A percentile compares a stretch with the other conserved stretches of the same genome.
Evolutionary conservation across 2,797 vertebrate species (phyloP).

Genomic region (Nannoperca australis): DNA sequence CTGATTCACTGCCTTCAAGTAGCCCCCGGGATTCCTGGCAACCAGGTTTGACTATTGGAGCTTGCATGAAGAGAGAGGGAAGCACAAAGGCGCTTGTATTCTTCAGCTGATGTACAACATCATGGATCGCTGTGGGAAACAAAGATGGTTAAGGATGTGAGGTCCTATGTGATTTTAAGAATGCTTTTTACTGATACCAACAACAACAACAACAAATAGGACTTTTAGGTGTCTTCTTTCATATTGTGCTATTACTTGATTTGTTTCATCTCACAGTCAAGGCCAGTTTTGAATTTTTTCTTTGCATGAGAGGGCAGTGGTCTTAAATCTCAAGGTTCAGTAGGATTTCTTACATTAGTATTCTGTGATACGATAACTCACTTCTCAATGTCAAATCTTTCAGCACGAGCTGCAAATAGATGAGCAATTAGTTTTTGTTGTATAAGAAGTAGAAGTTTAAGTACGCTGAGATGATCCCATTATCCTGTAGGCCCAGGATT

Average conservation of each 20-base stretch:
- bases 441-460: constrained; percentile 62
- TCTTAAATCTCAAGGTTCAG: constrained; percentile 9
- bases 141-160: constrained; percentile 23
- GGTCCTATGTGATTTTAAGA: background rate
- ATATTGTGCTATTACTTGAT: background rate
- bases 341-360: constrained; percentile 33
- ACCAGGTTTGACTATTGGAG: constrained; percentile 70
- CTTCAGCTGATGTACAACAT: constrained; percentile 74
- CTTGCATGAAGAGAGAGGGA: constrained; percentile 47
- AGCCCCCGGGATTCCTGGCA: constrained; percentile 77
- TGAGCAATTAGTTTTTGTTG: constrained; percentile 59
- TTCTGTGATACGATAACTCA: constrained; percentile 17
- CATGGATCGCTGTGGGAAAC: constrained; percentile 47
- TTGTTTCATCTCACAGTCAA: constrained; percentile 13
- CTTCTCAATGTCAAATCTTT: constrained; percentile 45
- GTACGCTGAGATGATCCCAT: constrained; percentile 80
- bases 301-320: background rate
- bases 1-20: constrained; percentile 74
- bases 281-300: background rate
- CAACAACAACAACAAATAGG: background rate
- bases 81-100: constrained; percentile 73
- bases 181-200: constrained; percentile 1
- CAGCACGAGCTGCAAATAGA: constrained; percentile 49
- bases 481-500: constrained; percentile 78
- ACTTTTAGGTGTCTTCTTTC: background rate